These are phyloP conservation scores for Orthosia cruda DNA, from an alignment of 2,888 invertebrate genomes.

Conservation along the genomic window DNA sequence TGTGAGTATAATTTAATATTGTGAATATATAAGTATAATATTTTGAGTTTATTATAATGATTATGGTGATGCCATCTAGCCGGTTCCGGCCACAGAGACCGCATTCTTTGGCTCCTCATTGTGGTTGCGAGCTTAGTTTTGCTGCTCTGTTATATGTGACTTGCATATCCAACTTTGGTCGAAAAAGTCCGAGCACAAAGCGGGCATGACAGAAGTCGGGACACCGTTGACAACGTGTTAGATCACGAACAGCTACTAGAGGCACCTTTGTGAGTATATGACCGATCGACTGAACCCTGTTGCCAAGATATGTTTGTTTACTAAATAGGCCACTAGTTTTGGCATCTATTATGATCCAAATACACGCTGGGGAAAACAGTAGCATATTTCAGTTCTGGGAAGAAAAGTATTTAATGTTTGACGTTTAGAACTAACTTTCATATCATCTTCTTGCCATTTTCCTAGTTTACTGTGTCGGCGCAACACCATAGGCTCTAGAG, in stretches of 20 bases:
- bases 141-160: no score
- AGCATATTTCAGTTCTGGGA: slow-evolving; percentile 2
- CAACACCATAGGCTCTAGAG: neutral
- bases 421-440: neutral
- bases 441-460: neutral
- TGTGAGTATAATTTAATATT: neutral
- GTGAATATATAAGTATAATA: neutral
- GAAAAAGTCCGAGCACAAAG: no score
- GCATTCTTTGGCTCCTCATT: no score
- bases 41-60: no score
- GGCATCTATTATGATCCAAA: slow-evolving; percentile 38
- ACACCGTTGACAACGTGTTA: no score
- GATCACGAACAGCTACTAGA: no score
- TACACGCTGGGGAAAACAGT: neutral
- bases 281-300: slow-evolving; percentile 49
- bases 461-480: neutral
- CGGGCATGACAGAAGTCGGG: no score
- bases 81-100: no score
- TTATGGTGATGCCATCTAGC: no score
- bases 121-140: no score
- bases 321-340: slow-evolving; percentile 48
- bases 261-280: slow-evolving; percentile 2
- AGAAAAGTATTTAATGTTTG: neutral
- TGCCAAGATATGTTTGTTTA: slow-evolving; percentile 57
- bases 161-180: no score